Percentiles rank a stretch among this genome's conserved stretches.
Evolutionary conservation across 2,797 vertebrate species (phyloP).

Genomic region (Odontamblyopus lacepedii): DNA sequence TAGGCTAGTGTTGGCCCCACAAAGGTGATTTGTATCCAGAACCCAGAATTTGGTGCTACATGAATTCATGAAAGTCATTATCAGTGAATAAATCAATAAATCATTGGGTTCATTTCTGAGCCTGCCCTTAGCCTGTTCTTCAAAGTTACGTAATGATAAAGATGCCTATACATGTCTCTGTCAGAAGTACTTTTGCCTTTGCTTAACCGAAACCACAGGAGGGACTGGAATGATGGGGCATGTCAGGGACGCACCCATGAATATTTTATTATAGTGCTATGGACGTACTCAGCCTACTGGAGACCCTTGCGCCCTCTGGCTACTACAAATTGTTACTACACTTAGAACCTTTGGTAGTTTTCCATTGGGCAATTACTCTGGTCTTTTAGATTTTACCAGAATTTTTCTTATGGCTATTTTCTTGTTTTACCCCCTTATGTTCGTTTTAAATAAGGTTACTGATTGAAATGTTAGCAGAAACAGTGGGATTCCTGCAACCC

Average conservation of each 20-base stretch:
- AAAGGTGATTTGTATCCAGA: no score
- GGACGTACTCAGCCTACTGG: conserved; percentile 21
- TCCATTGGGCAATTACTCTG: conserved; percentile 44
- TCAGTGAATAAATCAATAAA: background rate
- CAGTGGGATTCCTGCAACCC: background rate
- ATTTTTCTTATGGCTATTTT: conserved; percentile 24
- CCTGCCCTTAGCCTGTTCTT: background rate
- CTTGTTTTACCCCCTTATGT: background rate
- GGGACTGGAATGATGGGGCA: no score
- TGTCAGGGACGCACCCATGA: conserved; percentile 17
- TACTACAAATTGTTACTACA: conserved; percentile 16
- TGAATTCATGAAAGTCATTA: background rate
- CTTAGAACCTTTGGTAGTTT: conserved; percentile 53
- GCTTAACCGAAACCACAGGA: no score
- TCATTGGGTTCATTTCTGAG: background rate
- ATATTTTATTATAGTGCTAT: no score
- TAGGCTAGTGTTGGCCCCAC: no score
- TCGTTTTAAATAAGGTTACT: background rate
- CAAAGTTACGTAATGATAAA: background rate
- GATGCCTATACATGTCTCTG: no score
- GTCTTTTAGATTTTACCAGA: conserved; percentile 33
- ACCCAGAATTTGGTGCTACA: no score
- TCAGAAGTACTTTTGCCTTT: no score
- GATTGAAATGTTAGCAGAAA: background rate
- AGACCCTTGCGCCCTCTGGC: conserved; percentile 48